A percentile compares a stretch with the other conserved stretches of the same genome.
phyloP scores from a whole-genome alignment of 2,888 invertebrate genomes.

The Lampropteryx suffumata region DNA sequence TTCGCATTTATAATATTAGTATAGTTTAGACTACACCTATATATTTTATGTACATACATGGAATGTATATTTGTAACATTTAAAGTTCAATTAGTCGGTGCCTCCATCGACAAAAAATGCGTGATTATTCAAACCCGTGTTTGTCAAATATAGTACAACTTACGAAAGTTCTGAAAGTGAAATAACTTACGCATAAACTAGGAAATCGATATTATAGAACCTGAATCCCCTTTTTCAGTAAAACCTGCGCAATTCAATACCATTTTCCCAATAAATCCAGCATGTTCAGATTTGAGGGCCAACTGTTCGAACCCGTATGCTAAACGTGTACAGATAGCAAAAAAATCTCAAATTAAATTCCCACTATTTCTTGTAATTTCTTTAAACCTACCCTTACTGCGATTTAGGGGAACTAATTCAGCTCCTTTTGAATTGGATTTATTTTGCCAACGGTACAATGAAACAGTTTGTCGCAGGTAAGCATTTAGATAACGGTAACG shows the following conservation, averaged over 20 bases:
- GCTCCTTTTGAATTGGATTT: neutral
- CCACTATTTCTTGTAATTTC: too few species aligned
- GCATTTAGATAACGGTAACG: slow-evolving; percentile 12
- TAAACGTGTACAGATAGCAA: neutral
- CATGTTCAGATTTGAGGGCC: neutral
- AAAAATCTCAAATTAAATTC: neutral
- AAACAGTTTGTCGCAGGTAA: slow-evolving; percentile 6
- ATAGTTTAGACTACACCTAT: too few species aligned
- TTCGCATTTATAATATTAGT: too few species aligned
- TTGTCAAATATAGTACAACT: too few species aligned
- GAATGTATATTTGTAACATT: too few species aligned
- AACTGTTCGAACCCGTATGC: neutral
- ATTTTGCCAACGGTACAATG: slow-evolving; percentile 3
- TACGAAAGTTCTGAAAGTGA: too few species aligned
- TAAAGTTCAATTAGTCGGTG: too few species aligned
- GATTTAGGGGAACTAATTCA: too few species aligned
- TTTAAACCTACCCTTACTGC: too few species aligned
- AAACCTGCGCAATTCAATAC: neutral
- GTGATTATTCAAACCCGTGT: too few species aligned
- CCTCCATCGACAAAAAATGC: too few species aligned
- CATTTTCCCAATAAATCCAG: neutral
- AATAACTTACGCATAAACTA: neutral
- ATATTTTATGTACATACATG: too few species aligned
- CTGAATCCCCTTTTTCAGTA: neutral
- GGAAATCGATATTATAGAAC: neutral